Conservation (phyloP, 2,888 invertebrate species). For the Meteorus colon region DNA sequence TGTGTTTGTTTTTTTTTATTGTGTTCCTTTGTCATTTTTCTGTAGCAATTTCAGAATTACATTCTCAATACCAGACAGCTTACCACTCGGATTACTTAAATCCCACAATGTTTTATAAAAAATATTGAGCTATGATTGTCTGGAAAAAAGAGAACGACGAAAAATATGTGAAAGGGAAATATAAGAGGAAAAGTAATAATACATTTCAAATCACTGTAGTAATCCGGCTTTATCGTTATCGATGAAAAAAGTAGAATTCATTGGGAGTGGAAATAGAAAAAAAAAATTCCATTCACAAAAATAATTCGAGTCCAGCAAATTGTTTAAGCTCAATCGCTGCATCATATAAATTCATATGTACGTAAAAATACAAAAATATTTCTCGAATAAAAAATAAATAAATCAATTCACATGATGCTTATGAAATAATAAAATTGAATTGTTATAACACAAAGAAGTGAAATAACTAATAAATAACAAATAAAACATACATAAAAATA, state of each 20-base stretch:
- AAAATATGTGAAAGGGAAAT: background rate
- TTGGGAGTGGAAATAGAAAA: background rate
- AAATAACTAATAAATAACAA: background rate
- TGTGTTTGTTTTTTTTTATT: background rate
- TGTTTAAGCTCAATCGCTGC: background rate
- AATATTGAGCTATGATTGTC: conserved; percentile 7
- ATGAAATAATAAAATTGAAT: background rate
- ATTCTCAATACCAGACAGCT: background rate
- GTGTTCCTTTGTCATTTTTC: background rate
- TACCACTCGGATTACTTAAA: background rate
- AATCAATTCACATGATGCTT: background rate
- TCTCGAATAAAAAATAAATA: background rate
- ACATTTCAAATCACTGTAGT: conserved; percentile 1
- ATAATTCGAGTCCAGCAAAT: conserved; percentile 7
- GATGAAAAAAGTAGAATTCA: background rate
- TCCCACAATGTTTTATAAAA: conserved; percentile 1
- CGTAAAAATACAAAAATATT: background rate
- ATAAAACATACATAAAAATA: background rate
- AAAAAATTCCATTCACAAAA: background rate
- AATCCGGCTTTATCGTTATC: conserved; percentile 19
- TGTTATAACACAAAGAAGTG: too few species aligned
- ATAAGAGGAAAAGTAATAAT: background rate
- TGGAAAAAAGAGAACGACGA: background rate
- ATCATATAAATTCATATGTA: background rate
- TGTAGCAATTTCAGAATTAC: background rate